Conservation (phyloP, 1,140 invertebrate genomes). For the Spodoptera litura region DNA sequence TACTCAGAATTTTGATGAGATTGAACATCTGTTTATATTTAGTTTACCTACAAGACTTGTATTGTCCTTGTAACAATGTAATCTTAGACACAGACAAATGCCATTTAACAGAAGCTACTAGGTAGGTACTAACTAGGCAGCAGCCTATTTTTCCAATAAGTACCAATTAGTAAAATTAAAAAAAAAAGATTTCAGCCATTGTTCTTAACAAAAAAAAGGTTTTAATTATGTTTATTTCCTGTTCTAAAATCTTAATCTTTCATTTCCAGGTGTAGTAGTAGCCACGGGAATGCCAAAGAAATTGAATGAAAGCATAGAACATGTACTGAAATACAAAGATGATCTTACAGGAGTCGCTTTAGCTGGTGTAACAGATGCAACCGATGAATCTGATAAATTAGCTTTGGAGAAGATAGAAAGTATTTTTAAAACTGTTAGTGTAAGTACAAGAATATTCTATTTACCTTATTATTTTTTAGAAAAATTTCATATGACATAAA, state of each 20-base stretch:
- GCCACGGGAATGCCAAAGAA: conserved; percentile 89
- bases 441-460: conserved; percentile 63
- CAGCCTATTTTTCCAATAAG: too few relatives aligned
- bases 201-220: background rate
- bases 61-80: too few relatives aligned
- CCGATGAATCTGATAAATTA: conserved; percentile 86
- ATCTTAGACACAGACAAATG: too few relatives aligned
- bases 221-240: too few relatives aligned
- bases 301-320: conserved; percentile 87
- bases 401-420: conserved; percentile 86
- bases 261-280: conserved; percentile 90
- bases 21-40: too few relatives aligned
- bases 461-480: background rate
- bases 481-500: too few relatives aligned
- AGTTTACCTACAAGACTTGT: too few relatives aligned
- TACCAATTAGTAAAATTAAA: too few relatives aligned
- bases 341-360: conserved; percentile 87
- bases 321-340: conserved; percentile 88
- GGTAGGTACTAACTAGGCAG: too few relatives aligned
- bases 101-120: too few relatives aligned
- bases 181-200: too few relatives aligned
- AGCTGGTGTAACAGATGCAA: conserved; percentile 93
- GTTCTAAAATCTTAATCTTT: conserved; percentile 57
- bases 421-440: conserved; percentile 87
- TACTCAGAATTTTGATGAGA: too few relatives aligned